These are phyloP conservation scores for Oryzias woworae DNA, from an alignment of 2,113 vertebrate genomes.

Conservation along the genomic window DNA sequence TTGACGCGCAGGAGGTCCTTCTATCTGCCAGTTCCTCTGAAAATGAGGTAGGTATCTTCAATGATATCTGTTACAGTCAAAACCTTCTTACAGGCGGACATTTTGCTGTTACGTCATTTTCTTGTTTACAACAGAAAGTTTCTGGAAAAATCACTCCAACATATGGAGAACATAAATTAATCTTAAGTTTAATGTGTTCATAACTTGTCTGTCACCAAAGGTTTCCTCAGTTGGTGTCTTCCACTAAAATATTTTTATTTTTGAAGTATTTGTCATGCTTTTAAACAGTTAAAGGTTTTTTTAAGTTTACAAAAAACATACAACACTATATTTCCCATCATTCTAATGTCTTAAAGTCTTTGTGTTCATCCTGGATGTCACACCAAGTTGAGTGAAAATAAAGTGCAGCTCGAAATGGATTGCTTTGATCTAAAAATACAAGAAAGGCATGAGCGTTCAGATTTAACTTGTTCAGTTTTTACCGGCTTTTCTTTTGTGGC, in stretches of 20 bases:
- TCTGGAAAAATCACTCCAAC: too few species aligned
- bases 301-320: too few species aligned
- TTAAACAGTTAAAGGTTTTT: too few species aligned
- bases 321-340: neutral
- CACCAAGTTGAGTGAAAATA: constrained; percentile 44
- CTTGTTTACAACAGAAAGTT: neutral
- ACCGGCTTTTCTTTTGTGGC: constrained; percentile 32
- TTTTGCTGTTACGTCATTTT: neutral
- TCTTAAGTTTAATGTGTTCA: too few species aligned
- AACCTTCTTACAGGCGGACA: constrained; percentile 8
- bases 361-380: constrained; percentile 20
- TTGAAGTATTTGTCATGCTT: too few species aligned
- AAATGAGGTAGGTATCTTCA: constrained; percentile 85
- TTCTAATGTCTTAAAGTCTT: constrained; percentile 4
- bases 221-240: too few species aligned
- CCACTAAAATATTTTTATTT: too few species aligned
- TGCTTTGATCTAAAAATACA: constrained; percentile 73
- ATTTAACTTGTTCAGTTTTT: constrained; percentile 26
- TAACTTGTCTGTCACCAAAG: too few species aligned
- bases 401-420: constrained; percentile 63
- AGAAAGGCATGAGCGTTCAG: constrained; percentile 14
- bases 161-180: too few species aligned
- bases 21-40: constrained; percentile 96
- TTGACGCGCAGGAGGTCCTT: constrained; percentile 95
- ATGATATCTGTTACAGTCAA: too few species aligned